Evolutionary conservation across 2,113 vertebrate genomes (phyloP).

Genomic region (Gadus chalcogrammus): DNA sequence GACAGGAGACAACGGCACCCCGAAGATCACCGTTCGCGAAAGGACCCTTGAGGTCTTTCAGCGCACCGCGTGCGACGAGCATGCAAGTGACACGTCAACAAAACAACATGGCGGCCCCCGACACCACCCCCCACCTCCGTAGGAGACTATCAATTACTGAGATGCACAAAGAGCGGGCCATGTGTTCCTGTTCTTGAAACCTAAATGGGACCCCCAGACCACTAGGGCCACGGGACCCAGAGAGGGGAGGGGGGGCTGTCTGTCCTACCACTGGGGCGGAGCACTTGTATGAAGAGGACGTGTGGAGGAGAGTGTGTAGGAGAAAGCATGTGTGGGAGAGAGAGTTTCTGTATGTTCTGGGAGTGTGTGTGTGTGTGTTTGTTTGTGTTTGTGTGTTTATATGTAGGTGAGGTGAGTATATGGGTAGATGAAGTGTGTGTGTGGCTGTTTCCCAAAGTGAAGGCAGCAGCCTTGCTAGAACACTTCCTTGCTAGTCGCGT

Average conservation of each 20-base stretch:
- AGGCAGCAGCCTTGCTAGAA: no score
- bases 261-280: constrained; percentile 21
- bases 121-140: constrained; percentile 34
- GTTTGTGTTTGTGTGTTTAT: constrained; percentile 21
- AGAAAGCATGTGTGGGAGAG: constrained; percentile 5
- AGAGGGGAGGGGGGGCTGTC: constrained; percentile 41
- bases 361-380: constrained; percentile 1
- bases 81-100: constrained; percentile 87
- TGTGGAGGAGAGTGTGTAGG: constrained; percentile 6
- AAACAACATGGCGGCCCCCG: constrained; percentile 70
- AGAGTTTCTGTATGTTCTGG: neutral
- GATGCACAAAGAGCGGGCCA: constrained; percentile 78
- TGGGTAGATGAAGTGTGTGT: no score
- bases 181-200: constrained; percentile 74
- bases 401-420: no score
- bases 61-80: constrained; percentile 72
- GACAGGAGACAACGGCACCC: constrained; percentile 78
- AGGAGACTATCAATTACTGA: constrained; percentile 76
- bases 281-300: constrained; percentile 22
- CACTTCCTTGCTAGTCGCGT: no score
- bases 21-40: constrained; percentile 78
- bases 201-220: constrained; percentile 35
- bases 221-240: constrained; percentile 19
- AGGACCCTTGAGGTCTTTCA: constrained; percentile 74
- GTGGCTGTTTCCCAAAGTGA: no score